phyloP scores from a whole-genome alignment of 2,888 invertebrate genomes.

The Callimorpha dominula region DNA sequence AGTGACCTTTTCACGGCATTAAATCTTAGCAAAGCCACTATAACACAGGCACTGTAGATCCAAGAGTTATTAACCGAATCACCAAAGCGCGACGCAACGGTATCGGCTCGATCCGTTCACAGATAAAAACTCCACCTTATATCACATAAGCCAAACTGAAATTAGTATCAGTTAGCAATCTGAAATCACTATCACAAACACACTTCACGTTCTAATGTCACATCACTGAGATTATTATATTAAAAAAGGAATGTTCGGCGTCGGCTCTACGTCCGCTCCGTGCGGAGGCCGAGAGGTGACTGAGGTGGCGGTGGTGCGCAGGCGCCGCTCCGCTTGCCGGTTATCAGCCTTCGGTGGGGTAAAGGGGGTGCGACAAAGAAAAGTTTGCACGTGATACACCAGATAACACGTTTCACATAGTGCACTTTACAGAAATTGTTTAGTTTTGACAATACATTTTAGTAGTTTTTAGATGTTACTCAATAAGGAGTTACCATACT shows the following conservation, averaged over 20 bases:
- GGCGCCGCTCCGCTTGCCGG: constrained; percentile 73
- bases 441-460: constrained; percentile 21
- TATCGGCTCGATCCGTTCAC: constrained; percentile 67
- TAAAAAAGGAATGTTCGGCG: constrained; percentile 39
- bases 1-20: constrained; percentile 81
- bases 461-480: neutral
- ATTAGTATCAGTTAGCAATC: constrained; percentile 56
- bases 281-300: constrained; percentile 69
- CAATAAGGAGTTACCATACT: neutral
- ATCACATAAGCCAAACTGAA: constrained; percentile 62
- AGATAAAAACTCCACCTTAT: constrained; percentile 57
- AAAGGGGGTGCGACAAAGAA: constrained; percentile 75
- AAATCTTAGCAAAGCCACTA: constrained; percentile 81
- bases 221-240: constrained; percentile 61
- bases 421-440: constrained; percentile 48
- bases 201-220: constrained; percentile 57
- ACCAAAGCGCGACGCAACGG: constrained; percentile 82
- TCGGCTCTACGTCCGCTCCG: constrained; percentile 63
- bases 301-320: constrained; percentile 77
- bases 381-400: constrained; percentile 79
- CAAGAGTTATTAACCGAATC: constrained; percentile 82
- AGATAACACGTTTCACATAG: constrained; percentile 68
- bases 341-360: constrained; percentile 82
- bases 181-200: constrained; percentile 56
- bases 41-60: constrained; percentile 75